These are phyloP conservation scores for Megaceryle torquata DNA, from an alignment of 2,113 vertebrate genomes.

Conservation along the genomic window DNA sequence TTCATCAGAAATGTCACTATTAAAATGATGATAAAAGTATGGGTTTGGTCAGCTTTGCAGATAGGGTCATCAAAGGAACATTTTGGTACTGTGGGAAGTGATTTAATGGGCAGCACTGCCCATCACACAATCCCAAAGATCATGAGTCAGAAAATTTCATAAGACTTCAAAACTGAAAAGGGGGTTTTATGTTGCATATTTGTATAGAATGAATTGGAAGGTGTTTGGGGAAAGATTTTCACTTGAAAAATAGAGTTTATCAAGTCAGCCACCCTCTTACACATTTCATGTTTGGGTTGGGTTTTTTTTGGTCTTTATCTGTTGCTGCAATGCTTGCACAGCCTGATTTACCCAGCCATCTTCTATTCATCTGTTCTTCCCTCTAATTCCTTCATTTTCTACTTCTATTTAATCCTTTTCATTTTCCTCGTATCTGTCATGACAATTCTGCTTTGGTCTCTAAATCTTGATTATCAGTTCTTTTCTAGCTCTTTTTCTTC, in stretches of 20 bases:
- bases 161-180: not conserved
- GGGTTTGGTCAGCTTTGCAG: not conserved
- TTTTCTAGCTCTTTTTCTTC: not conserved
- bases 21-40: not conserved
- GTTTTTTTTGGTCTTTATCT: not conserved
- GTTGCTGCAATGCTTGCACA: not conserved
- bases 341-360: not conserved
- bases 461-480: not conserved
- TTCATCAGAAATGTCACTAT: not conserved
- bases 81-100: not conserved
- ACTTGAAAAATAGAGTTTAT: not conserved
- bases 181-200: not conserved
- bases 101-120: not conserved
- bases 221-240: not conserved
- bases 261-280: not conserved
- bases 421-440: not conserved
- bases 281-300: fast-evolving
- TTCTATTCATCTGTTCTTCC: not conserved
- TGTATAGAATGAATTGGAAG: not conserved
- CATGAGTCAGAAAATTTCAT: not conserved
- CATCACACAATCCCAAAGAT: not conserved
- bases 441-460: not conserved
- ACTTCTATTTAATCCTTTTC: not conserved
- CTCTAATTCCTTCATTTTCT: not conserved
- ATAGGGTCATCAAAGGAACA: not conserved